A percentile compares a stretch with the other conserved stretches of the same genome.
Conservation (phyloP, 2,113 vertebrate species). For the Pitta sordida region DNA sequence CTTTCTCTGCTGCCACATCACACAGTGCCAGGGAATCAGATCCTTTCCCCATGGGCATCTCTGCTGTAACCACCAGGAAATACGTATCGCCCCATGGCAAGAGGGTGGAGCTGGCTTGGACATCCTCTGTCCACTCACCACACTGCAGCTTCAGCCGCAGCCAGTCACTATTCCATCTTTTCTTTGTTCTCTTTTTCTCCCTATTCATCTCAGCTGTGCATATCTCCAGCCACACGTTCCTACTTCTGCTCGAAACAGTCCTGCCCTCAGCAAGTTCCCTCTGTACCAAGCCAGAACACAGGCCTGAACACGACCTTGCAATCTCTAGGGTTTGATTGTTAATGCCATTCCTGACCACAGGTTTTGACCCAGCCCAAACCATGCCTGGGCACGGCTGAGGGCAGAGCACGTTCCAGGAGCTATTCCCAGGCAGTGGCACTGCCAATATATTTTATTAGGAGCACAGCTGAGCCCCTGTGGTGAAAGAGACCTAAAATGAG, state of each 20-base stretch:
- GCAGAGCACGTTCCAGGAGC: background rate
- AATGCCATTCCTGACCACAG: background rate
- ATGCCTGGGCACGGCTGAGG: background rate
- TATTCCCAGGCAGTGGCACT: background rate
- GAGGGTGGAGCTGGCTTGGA: background rate
- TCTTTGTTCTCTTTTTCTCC: background rate
- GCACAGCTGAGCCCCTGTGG: background rate
- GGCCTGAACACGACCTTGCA: background rate
- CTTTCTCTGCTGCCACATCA: background rate
- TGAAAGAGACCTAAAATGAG: background rate
- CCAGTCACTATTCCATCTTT: background rate
- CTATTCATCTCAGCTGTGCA: background rate
- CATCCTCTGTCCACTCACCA: background rate
- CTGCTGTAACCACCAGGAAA: background rate
- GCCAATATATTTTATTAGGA: background rate
- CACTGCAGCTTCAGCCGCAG: background rate
- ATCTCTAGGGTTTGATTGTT: background rate
- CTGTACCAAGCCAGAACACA: background rate
- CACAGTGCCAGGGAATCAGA: background rate
- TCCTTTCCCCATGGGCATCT: background rate
- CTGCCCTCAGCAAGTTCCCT: background rate
- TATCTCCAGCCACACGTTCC: background rate
- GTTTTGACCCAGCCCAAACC: background rate
- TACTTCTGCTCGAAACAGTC: background rate
- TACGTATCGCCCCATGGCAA: background rate